phyloP scores from a whole-genome alignment of 2,888 invertebrate genomes.

The Nezara viridula region DNA sequence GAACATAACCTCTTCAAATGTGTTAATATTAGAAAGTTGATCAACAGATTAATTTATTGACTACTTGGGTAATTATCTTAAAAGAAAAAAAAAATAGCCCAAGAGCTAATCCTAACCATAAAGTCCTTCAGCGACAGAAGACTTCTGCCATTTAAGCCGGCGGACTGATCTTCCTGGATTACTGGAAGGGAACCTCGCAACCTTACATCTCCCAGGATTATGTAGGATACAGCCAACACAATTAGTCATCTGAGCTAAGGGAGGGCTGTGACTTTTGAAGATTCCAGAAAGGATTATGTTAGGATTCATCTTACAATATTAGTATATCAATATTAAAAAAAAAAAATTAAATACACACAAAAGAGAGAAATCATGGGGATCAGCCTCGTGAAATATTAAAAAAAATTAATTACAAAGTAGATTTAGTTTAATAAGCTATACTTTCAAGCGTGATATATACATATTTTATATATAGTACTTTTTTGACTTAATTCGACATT shows the following conservation, averaged over 20 bases:
- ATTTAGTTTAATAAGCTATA: no score
- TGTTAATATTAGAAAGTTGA: background rate
- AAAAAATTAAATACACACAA: no score
- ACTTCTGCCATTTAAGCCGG: background rate
- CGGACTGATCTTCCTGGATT: background rate
- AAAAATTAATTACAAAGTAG: no score
- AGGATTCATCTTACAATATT: background rate
- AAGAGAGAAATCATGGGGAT: no score
- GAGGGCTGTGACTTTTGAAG: background rate
- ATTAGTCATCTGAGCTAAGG: background rate
- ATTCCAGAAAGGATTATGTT: background rate
- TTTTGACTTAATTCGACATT: no score
- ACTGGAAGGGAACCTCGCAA: background rate
- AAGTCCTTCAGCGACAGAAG: slow-evolving; percentile 1
- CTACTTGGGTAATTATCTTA: background rate
- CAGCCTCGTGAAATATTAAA: no score
- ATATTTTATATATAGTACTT: no score
- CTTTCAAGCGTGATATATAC: no score
- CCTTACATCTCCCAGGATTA: background rate
- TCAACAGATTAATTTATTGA: background rate
- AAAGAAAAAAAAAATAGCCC: background rate
- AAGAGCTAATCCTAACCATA: background rate
- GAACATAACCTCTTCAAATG: no score
- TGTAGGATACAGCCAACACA: background rate
- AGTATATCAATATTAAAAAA: no score